These are phyloP conservation scores for Drosophila oshimai DNA, from an alignment of 1,140 invertebrate species.

Conservation along the genomic window DNA sequence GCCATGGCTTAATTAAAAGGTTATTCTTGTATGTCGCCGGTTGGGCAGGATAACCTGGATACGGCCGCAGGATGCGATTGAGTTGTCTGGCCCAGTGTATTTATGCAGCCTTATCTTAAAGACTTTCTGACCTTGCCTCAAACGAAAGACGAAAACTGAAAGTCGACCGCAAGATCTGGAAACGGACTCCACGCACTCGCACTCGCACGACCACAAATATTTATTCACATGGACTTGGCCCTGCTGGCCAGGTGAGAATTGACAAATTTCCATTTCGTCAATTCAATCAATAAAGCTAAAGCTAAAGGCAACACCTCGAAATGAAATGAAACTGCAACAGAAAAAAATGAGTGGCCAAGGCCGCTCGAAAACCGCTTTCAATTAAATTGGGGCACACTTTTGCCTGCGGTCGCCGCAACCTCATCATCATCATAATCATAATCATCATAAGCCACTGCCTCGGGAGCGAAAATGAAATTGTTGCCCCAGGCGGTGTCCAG, in stretches of 20 bases:
- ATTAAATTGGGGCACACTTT: slow-evolving; percentile 80
- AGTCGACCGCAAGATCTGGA: slow-evolving; percentile 51
- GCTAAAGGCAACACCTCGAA: slow-evolving; percentile 17
- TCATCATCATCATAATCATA: slow-evolving; percentile 20
- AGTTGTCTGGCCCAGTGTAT: slow-evolving; percentile 32
- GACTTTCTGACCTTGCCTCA: slow-evolving; percentile 54
- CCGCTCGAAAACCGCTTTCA: slow-evolving; percentile 75
- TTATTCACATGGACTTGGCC: slow-evolving; percentile 11
- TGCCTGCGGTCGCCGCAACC: slow-evolving; percentile 63
- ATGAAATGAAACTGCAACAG: not conserved
- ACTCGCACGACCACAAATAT: slow-evolving; percentile 50
- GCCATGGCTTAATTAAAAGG: slow-evolving; percentile 81
- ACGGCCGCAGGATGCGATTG: slow-evolving; percentile 42
- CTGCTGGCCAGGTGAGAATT: slow-evolving; percentile 76
- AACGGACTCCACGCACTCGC: not conserved
- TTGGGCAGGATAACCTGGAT: slow-evolving; percentile 34
- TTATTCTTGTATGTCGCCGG: slow-evolving; percentile 73
- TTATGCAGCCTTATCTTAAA: slow-evolving; percentile 62
- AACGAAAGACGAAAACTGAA: slow-evolving; percentile 57
- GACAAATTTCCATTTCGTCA: slow-evolving; percentile 79
- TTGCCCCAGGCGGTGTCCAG: slow-evolving; percentile 41
- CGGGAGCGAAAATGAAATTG: slow-evolving; percentile 77
- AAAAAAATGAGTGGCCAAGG: slow-evolving; percentile 44
- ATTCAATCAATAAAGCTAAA: slow-evolving; percentile 64
- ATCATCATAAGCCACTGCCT: slow-evolving; percentile 31